Evolutionary conservation across 2,797 vertebrate species (phyloP), one percentile per base, ranked within the genome.

Genomic region (Alosa sapidissima): DNA sequence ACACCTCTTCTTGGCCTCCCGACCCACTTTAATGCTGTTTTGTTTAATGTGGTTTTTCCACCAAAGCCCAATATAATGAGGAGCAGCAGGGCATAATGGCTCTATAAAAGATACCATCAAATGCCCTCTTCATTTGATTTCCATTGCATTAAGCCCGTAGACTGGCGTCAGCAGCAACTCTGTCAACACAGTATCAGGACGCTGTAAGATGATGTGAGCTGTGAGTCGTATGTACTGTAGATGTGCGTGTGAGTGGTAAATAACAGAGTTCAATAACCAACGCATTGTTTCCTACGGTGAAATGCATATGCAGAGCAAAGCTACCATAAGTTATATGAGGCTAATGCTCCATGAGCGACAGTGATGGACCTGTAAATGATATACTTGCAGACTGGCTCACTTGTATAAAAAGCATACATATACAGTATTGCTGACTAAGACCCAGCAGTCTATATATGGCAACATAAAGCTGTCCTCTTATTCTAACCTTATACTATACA

Each of bases 31-130:
- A 78, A 14, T 16, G 68, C 36, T 45, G 72, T 21, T 78, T 47
- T 78, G 72, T 21, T 78, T 45, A 21, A 78, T 78, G 72, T 16
- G 9, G 72, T 21, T 47, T 78, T 78, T 47, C 72, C 72, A 78
- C 36, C 41, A 14, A 47, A 47, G 72, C 36, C 58, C 19, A 5
- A 16, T 19, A 2, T 93, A 94, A 94, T 91, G 94, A 92, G 92
- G 87, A 91, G 88, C 90, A 91, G 85, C 81, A 89, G 91, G 89
- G 90, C 87, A 65, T 95, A 95, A 96, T 95, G 93, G 93, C 89
- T 87, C 90, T 94, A 95, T 96, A 95, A 95, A 95, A 95, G 86
- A 90, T 88, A 92, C 89, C 91, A 91, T 92, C 88, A 91, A 89
- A 93, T 91, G 89, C 90, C 88, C 65, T 89, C 91, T 89, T 92